Conservation (phyloP, 1,140 invertebrate genomes). For the Geopemphigus sp. region DNA sequence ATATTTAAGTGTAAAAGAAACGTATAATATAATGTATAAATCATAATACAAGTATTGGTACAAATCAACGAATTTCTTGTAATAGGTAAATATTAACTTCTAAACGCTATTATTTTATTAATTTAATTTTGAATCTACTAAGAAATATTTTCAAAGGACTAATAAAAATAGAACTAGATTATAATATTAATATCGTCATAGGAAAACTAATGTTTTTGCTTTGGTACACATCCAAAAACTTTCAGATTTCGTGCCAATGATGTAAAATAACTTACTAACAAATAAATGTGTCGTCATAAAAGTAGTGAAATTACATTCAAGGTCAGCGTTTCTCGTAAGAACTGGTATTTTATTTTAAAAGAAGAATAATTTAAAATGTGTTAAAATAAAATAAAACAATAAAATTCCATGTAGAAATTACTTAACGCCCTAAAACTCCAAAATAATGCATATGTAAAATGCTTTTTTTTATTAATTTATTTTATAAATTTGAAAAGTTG, state of each 20-base stretch:
- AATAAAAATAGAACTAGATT: constrained; percentile 27
- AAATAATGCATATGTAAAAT: no score
- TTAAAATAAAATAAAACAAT: no score
- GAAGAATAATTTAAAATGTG: no score
- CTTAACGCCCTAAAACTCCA: no score
- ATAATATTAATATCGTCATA: constrained; percentile 31
- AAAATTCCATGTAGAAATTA: no score
- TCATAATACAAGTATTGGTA: no score
- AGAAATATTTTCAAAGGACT: background rate
- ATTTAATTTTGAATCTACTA: background rate
- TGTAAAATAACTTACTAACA: constrained; percentile 17
- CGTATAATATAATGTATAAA: no score
- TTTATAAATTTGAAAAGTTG: no score
- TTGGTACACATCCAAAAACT: constrained; percentile 27
- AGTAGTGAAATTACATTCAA: constrained; percentile 32
- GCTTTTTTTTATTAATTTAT: no score
- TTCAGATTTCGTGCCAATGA: constrained; percentile 36
- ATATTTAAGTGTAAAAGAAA: no score
- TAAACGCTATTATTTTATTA: background rate
- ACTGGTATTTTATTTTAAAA: background rate
- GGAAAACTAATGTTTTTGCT: constrained; percentile 24
- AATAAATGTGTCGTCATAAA: constrained; percentile 17
- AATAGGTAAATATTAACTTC: no score
- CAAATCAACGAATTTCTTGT: no score
- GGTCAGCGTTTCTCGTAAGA: constrained; percentile 8